Conservation (phyloP, 2,113 vertebrate species). For the Rhabdomys dilectus region DNA sequence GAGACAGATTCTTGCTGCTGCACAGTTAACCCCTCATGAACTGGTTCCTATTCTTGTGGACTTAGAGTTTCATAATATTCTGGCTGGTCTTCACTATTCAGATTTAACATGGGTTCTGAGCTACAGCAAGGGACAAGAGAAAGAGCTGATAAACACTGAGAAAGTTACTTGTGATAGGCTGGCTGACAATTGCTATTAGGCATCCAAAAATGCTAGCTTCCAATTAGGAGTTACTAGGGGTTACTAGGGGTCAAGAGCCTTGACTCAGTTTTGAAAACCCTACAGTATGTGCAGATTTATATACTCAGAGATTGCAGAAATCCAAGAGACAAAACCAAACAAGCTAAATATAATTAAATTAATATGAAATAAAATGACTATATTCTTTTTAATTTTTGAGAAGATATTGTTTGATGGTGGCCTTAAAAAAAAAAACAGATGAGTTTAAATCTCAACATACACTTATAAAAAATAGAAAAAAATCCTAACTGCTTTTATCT, state of each 20-base stretch:
- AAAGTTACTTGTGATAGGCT: background rate
- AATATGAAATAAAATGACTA: conserved; percentile 52
- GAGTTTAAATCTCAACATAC: background rate
- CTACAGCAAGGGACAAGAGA: background rate
- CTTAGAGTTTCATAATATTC: background rate
- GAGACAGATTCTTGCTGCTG: background rate
- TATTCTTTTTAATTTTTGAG: conserved; percentile 38
- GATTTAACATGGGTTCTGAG: background rate
- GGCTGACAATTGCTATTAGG: background rate
- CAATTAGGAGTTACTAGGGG: background rate
- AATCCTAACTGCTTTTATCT: background rate
- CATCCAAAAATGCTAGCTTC: background rate
- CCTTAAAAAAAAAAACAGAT: background rate
- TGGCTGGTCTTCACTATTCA: background rate
- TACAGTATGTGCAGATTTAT: background rate
- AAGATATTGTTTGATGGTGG: background rate
- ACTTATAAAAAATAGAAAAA: conserved; percentile 43
- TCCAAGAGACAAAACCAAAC: background rate
- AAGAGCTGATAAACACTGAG: background rate
- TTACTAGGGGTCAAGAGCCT: background rate
- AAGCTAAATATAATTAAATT: conserved; percentile 37
- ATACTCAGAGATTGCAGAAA: background rate
- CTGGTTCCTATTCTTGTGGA: background rate
- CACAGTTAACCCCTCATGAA: background rate
- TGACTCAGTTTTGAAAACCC: background rate